phyloP scores from a whole-genome alignment of 2,113 vertebrate genomes.

The Casuarius casuarius region DNA sequence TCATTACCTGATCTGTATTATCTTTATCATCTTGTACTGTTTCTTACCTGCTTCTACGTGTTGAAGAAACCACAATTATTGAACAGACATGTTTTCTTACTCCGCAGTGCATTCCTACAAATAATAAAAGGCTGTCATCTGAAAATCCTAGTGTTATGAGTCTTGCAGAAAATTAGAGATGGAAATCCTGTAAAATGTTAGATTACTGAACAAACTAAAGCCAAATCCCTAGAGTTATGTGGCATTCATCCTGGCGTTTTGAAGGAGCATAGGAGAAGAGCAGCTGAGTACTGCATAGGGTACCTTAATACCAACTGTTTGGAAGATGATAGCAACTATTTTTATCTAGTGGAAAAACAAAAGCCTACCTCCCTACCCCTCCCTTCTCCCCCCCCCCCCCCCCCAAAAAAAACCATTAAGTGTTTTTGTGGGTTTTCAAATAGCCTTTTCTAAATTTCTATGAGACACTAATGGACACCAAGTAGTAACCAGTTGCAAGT shows the following conservation, averaged over 20 bases:
- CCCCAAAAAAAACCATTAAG: neutral
- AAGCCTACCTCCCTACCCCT: too few relatives aligned
- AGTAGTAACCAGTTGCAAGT: neutral
- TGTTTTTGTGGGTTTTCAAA: neutral
- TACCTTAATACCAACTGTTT: neutral
- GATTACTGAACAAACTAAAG: neutral
- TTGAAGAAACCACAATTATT: neutral
- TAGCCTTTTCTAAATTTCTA: neutral
- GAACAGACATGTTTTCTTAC: neutral
- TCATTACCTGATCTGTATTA: constrained; percentile 15
- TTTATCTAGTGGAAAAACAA: neutral
- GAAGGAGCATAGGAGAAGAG: neutral
- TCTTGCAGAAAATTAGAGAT: neutral
- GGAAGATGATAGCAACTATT: neutral
- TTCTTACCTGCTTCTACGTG: neutral
- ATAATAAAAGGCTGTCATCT: neutral
- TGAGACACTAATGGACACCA: neutral
- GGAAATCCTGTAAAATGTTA: neutral
- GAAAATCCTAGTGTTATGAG: neutral
- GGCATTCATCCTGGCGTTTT: neutral
- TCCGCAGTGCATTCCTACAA: neutral
- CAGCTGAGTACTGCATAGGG: rapidly evolving
- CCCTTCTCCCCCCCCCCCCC: too few relatives aligned
- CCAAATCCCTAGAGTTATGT: neutral
- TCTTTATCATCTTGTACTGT: neutral